Evolutionary conservation across 2,888 invertebrate genomes (phyloP), one percentile per base, ranked within the genome.

Genomic region (Agapetus fuscipes): DNA sequence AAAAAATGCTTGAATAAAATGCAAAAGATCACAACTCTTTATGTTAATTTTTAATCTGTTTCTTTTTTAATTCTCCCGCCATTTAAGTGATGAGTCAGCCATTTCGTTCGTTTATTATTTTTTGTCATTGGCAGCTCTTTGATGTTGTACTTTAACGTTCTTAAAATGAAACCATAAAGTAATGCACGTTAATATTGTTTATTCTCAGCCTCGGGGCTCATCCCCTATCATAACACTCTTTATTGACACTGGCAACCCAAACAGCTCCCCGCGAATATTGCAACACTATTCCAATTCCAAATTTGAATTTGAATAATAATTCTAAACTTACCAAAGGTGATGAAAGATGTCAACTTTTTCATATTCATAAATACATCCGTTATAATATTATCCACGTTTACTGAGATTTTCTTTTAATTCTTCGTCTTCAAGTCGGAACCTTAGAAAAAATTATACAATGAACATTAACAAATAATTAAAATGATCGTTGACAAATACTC

Each of bases 21-120:
- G 46, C 42, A 37, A 46, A 46, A 24, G 32, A 36, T 17, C 9
- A 17, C 17, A 28, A 17, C 32, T n/a, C 39, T 42, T 38, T 46
- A 46, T 46, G 43, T 32, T 41, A 46, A 43, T 46, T 46, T 43
- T 46, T 43, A 46, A 43, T 43, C 46, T 17, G 25, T 39, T n/a
- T n/a, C n/a, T n/a, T 35, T 40, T 41, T 41, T 36, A 41, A 41
- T 41, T 34, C n/a, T n/a, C n/a, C n/a, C 30, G 32, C 41, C 39
- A 30, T 43, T 34, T 36, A 45, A 41, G 28, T 16, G 9, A 24
- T 30, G 32, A 26, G 32, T 24, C 20, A 35, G 27, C 25, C 32
- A 24, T 12, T 31, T 13, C 15, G 30, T 15, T 24, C 34, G 29
- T 34, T 34, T 28, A 39, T 37, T 37, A 17, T 43, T 41, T 43